Base-by-base conservation (phyloP, 2,797 vertebrate species). In the Paedocypris micromegethes region DNA sequence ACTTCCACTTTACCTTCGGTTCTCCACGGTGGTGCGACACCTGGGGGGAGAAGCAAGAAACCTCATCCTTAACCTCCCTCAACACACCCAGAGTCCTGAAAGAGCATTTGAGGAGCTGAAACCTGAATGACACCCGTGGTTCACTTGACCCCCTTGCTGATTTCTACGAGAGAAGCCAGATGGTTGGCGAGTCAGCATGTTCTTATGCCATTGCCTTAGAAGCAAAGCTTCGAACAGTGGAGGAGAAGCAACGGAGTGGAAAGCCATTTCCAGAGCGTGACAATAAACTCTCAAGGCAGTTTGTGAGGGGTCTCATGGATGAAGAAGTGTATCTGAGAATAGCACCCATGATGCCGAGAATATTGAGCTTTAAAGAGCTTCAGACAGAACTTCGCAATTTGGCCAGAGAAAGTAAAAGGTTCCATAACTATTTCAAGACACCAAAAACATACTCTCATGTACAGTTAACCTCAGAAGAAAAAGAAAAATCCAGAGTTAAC, bases 81-180 rank as follows among this genome's bases (percentile, higher is more conserved):
- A 54, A 3, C 4, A 53, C 52, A 66, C 78, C 0, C 75, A 81
- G 23, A 75, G 53, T 4, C 62, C 79, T 1, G 73, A 65, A 3
- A 78, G 55, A 5, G 74, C 74, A 4, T 84, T 82, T 75, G 56
- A 76, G 3, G 69, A 82, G 59, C 70, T 79, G 2, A 72, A 72
- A 2, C 73, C 75, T 8, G 81, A 83, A 3, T 9, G 72, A 79
- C 7, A 64, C 65, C 5, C 76, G 70, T 4, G 40, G 59, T 4
- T 78, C 74, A 8, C 48, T 76, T 0, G 75, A 83, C 2, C 74
- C 70, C 8, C n/a, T 75, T 3, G 70, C 66, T 2, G 70, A 82
- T 4, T 81, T 82, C n/a, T 77, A 74, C 73, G 75, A 77, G 41
- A 5, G 53, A 2, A 47, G 5, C n/a, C 75, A 81, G 47, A n/a